A percentile compares a stretch with the other conserved stretches of the same genome.
phyloP scores from a whole-genome alignment of 1,140 invertebrate species.

The Cecropterus lyciades region DNA sequence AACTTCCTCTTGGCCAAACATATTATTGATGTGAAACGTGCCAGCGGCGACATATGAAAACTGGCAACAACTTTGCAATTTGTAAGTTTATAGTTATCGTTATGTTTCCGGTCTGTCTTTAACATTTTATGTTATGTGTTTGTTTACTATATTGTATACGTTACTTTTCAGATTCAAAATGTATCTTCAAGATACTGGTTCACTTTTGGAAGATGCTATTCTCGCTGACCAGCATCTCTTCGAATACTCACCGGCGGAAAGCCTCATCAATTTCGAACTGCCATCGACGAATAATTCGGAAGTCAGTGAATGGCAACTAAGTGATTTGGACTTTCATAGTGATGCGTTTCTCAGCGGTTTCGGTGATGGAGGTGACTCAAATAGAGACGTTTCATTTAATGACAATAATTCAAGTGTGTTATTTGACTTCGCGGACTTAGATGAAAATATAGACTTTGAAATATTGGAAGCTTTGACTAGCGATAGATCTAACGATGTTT shows the following conservation, averaged over 20 bases:
- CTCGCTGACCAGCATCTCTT: constrained; percentile 68
- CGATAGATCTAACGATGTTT: constrained; percentile 58
- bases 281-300: constrained; percentile 53
- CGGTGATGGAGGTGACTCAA: constrained; percentile 58
- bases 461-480: constrained; percentile 63
- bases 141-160: constrained; percentile 26
- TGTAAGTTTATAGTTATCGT: constrained; percentile 25
- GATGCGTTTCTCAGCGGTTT: constrained; percentile 66
- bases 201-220: constrained; percentile 57
- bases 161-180: constrained; percentile 64
- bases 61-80: constrained; percentile 34
- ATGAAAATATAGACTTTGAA: constrained; percentile 67
- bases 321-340: constrained; percentile 67
- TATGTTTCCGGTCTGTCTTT: constrained; percentile 4
- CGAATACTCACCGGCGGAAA: constrained; percentile 73
- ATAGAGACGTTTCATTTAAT: constrained; percentile 54
- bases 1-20: constrained; percentile 16
- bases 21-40: constrained; percentile 24
- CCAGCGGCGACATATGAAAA: constrained; percentile 6
- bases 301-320: constrained; percentile 59
- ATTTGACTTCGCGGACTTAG: constrained; percentile 72
- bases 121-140: constrained; percentile 15
- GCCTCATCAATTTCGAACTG: constrained; percentile 75
- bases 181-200: constrained; percentile 59
- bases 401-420: constrained; percentile 52